phyloP scores from a whole-genome alignment of 2,797 vertebrate species.

The Atherinosoma microstoma region DNA sequence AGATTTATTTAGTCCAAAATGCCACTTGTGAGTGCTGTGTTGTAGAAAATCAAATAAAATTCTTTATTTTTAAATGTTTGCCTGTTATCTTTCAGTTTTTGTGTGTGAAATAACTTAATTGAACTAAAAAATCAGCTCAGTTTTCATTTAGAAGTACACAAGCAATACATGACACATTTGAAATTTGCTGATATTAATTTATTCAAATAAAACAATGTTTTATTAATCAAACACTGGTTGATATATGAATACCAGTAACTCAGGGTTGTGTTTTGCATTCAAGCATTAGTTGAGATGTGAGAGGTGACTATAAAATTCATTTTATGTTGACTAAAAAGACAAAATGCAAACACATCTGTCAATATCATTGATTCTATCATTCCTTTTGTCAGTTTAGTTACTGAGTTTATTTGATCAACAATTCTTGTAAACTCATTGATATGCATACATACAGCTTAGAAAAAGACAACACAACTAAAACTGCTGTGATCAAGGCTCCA shows the following conservation, averaged over 20 bases:
- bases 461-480: conserved; percentile 21
- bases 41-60: conserved; percentile 44
- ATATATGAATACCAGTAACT: conserved; percentile 74
- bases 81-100: conserved; percentile 2
- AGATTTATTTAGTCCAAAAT: background rate
- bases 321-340: conserved; percentile 45
- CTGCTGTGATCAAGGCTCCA: conserved; percentile 57
- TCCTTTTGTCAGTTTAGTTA: background rate
- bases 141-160: background rate
- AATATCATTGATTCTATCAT: background rate
- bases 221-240: conserved; percentile 81
- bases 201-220: conserved; percentile 83
- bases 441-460: conserved; percentile 11
- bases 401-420: background rate
- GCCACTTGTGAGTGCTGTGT: conserved; percentile 25
- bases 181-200: conserved; percentile 61
- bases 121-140: background rate
- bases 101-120: background rate
- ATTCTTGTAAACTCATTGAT: background rate
- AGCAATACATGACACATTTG: conserved; percentile 2
- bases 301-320: conserved; percentile 67
- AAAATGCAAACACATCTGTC: conserved; percentile 11
- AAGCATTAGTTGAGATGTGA: conserved; percentile 66
- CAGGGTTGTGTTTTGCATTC: conserved; percentile 61
- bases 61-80: conserved; percentile 35